Conservation (phyloP, 2,113 vertebrate species). For the Lepisosteus oculatus region DNA sequence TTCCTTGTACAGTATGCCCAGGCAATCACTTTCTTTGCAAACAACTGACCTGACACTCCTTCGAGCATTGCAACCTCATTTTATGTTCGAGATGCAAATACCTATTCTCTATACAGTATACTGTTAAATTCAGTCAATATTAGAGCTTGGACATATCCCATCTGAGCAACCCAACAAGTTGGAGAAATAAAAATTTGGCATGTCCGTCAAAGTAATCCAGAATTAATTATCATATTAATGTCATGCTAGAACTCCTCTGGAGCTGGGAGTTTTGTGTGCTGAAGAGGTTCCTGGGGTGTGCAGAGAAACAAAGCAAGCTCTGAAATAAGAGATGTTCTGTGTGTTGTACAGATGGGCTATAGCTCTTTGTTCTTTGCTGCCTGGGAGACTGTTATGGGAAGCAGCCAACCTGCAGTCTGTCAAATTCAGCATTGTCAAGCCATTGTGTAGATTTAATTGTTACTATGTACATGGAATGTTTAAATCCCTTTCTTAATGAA, state of each 20-base stretch:
- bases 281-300: constrained; percentile 64
- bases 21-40: constrained; percentile 17
- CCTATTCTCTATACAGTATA: constrained; percentile 4
- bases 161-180: constrained; percentile 47
- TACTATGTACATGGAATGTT: constrained; percentile 63
- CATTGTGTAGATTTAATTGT: constrained; percentile 68
- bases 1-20: neutral
- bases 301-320: constrained; percentile 57
- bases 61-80: neutral
- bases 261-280: constrained; percentile 66
- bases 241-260: constrained; percentile 55
- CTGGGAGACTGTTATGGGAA: constrained; percentile 67
- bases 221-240: constrained; percentile 65
- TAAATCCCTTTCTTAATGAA: constrained; percentile 60
- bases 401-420: constrained; percentile 67
- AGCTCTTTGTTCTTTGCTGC: constrained; percentile 59
- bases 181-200: constrained; percentile 50
- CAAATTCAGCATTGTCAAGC: constrained; percentile 58
- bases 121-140: constrained; percentile 25
- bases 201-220: constrained; percentile 53
- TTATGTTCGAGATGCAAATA: constrained; percentile 7
- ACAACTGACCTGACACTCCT: constrained; percentile 1
- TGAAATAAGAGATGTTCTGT: constrained; percentile 65
- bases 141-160: constrained; percentile 37
- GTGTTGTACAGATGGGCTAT: constrained; percentile 55